Base-by-base conservation (phyloP, 2,113 vertebrate genomes). In the Sturnira hondurensis region DNA sequence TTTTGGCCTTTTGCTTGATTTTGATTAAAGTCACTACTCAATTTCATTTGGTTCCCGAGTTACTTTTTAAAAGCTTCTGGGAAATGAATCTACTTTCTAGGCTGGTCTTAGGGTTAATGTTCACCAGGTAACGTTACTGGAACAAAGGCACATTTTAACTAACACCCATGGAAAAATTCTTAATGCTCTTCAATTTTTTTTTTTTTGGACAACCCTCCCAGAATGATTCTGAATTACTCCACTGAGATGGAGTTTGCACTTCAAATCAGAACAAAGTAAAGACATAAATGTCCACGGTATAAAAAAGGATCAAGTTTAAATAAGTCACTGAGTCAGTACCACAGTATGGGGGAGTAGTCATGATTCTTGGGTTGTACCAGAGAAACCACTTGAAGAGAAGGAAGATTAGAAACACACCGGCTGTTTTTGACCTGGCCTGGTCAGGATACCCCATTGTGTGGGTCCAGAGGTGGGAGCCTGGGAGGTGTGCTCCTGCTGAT, bases 1-100 rank as follows among this genome's bases (percentile, higher is more conserved):
- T 68, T 82, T 76, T 89, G 86, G 89, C 84, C 52, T 67, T 81
- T 71, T 95, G 92, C 85, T 82, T 38, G 20, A 92, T 94, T 91
- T 97, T 88, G 88, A 80, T 86, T 92, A 76, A 92, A 89, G 63
- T 89, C 52, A 52, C 65, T 93, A 43, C 63, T 94, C 83, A 81
- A 41, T 96, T 95, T 92, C 95, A 89, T 87, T 85, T 96, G 94
- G 86, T 85, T 95, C 45, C 77, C 83, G 43, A 91, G 67, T 95
- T 73, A 70, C 83, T 68, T 78, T 97, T 83, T 97, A 96, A 97
- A 97, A 97, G 88, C 76, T 96, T 96, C 92, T 93, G 83, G 52
- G 82, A 97, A 97, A 85, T 90, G 54, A 91, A 84, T 96, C 85
- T 93, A 65, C 83, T 74, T 88, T 96, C 54, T 73, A 83, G 50